phyloP scores from a whole-genome alignment of 1,140 invertebrate genomes.

The Papilio polyxenes region DNA sequence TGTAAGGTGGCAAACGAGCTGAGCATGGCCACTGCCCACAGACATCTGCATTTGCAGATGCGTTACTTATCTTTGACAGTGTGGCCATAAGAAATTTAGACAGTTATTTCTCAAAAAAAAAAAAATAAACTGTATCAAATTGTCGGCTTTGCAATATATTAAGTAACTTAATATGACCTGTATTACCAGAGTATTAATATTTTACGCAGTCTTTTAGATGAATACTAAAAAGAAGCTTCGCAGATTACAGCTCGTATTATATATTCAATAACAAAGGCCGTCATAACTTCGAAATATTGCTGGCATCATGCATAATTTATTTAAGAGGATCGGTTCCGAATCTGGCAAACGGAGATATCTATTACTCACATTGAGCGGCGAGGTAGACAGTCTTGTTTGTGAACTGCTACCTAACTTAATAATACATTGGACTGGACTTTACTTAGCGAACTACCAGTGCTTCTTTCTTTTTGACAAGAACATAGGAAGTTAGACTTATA shows the following conservation, averaged over 20 bases:
- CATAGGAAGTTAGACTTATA: neutral
- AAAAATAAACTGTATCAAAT: too few species aligned
- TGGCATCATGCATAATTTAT: conserved; percentile 39
- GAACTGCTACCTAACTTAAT: conserved; percentile 3
- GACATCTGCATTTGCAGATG: too few species aligned
- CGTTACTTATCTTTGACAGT: too few species aligned
- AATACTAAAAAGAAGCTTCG: neutral
- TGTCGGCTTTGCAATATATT: neutral
- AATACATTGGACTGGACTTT: conserved; percentile 4
- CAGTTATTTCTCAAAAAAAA: neutral
- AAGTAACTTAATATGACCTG: neutral
- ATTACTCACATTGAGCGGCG: conserved; percentile 35
- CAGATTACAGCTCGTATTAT: conserved; percentile 31
- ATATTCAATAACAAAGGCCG: conserved; percentile 34
- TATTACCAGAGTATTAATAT: neutral
- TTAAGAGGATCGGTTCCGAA: conserved; percentile 37
- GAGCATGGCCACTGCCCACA: too few species aligned
- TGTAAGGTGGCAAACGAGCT: too few species aligned
- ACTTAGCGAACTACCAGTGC: conserved; percentile 13
- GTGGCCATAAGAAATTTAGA: too few species aligned
- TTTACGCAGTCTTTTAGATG: neutral
- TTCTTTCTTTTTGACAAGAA: neutral
- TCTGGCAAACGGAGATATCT: conserved; percentile 37
- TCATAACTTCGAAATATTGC: conserved; percentile 37
- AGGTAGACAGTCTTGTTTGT: conserved; percentile 30